These are phyloP conservation scores for Scortum barcoo DNA, from an alignment of 2,113 vertebrate species.

Conservation along the genomic window DNA sequence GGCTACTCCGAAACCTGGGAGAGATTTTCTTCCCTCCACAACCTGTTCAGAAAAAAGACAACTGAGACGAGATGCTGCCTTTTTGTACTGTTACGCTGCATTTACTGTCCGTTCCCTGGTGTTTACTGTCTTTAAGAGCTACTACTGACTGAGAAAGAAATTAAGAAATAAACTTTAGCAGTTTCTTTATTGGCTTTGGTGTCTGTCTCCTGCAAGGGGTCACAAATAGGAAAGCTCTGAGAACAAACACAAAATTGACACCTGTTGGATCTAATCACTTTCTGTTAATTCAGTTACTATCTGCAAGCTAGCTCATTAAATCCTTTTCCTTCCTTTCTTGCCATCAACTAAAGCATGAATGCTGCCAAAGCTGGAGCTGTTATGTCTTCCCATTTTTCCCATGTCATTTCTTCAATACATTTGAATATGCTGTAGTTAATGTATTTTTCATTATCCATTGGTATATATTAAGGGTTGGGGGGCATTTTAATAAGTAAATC, in stretches of 20 bases:
- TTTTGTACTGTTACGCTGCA: constrained; percentile 10
- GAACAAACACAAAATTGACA: neutral
- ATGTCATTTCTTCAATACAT: neutral
- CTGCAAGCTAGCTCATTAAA: neutral
- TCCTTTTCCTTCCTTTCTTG: neutral
- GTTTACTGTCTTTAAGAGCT: neutral
- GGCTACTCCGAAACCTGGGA: constrained; percentile 86
- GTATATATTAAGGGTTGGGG: neutral
- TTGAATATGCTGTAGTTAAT: neutral
- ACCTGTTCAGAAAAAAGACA: constrained; percentile 63
- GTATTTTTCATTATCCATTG: neutral
- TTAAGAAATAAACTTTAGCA: constrained; percentile 40
- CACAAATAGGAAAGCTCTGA: neutral
- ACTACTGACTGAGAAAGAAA: neutral
- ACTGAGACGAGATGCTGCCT: constrained; percentile 31
- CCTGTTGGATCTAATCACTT: neutral
- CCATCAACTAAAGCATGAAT: neutral
- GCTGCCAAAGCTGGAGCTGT: neutral
- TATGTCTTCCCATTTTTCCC: neutral
- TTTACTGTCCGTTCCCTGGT: neutral
- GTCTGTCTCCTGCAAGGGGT: neutral
- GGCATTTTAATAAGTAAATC: neutral
- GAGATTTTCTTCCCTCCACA: constrained; percentile 88
- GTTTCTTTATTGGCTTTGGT: neutral
- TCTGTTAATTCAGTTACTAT: neutral